Evolutionary conservation across 92 coral and sea anemone species (phyloP).

Genomic region (Porites evermanni): DNA sequence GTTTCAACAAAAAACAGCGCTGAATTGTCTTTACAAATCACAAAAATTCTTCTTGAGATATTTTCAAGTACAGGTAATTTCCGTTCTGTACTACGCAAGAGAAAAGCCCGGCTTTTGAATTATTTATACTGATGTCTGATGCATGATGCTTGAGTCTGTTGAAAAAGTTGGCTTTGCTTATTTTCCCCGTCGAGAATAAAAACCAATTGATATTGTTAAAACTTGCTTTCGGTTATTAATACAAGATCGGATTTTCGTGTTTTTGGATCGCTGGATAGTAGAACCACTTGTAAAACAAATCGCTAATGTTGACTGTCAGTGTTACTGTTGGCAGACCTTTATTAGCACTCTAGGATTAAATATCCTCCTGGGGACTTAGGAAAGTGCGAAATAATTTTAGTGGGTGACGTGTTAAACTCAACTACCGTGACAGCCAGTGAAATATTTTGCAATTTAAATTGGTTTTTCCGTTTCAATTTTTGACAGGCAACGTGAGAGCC

Average conservation of each 20-base stretch:
- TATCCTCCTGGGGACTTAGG: not conserved
- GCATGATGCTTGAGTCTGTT: no score
- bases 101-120: not conserved
- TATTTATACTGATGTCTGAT: not conserved
- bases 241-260: no score
- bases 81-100: not conserved
- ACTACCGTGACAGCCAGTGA: slow-evolving; percentile 32
- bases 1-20: not conserved
- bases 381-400: not conserved
- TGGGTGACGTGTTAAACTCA: slow-evolving; percentile 24
- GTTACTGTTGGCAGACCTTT: not conserved
- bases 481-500: slow-evolving; percentile 39
- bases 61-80: not conserved
- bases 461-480: slow-evolving; percentile 21
- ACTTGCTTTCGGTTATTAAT: no score
- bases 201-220: no score
- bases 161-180: no score
- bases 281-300: not conserved
- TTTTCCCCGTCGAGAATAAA: no score
- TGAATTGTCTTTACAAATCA: not conserved
- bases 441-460: slow-evolving; percentile 57
- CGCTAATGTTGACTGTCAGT: not conserved
- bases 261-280: no score
- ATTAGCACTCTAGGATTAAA: not conserved
- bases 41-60: not conserved